Evolutionary conservation across 1,140 invertebrate species (phyloP).

Genomic region (Acromyrmex charruanus): DNA sequence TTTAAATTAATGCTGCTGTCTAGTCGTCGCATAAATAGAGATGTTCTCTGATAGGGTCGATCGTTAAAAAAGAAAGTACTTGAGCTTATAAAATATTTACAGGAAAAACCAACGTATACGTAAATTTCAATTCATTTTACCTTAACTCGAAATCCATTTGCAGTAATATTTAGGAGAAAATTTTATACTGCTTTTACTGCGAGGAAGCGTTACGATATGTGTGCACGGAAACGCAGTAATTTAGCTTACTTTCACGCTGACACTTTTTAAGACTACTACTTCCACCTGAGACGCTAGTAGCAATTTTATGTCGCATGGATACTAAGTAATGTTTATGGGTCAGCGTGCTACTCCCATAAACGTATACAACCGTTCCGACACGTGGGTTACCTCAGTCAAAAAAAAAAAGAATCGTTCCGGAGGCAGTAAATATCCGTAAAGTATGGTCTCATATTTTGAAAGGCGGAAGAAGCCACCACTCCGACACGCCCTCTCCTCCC

Average conservation of each 20-base stretch:
- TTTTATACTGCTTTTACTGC: conserved; percentile 21
- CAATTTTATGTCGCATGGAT: conserved; percentile 60
- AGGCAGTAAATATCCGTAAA: conserved; percentile 78
- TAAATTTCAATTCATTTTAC: conserved; percentile 25
- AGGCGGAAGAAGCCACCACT: conserved; percentile 74
- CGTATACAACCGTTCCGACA: conserved; percentile 57
- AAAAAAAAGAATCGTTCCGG: conserved; percentile 48
- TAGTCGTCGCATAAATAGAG: not conserved
- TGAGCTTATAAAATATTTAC: not conserved
- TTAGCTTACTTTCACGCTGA: conserved; percentile 22
- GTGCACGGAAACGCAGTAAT: conserved; percentile 20
- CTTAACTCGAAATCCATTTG: not conserved
- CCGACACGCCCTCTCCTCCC: conserved; percentile 57
- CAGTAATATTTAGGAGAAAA: not conserved
- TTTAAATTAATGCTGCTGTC: not conserved
- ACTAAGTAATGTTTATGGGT: conserved; percentile 77
- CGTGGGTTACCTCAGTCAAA: conserved; percentile 40
- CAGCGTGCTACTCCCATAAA: conserved; percentile 65
- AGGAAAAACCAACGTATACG: not conserved
- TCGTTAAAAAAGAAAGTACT: not conserved
- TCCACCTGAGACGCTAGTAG: conserved; percentile 39
- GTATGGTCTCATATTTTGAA: conserved; percentile 79
- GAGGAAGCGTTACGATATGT: conserved; percentile 1
- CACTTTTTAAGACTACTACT: conserved; percentile 43
- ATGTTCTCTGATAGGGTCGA: not conserved